phyloP scores from a whole-genome alignment of 2,113 vertebrate genomes.

The Sminthopsis crassicaudata region DNA sequence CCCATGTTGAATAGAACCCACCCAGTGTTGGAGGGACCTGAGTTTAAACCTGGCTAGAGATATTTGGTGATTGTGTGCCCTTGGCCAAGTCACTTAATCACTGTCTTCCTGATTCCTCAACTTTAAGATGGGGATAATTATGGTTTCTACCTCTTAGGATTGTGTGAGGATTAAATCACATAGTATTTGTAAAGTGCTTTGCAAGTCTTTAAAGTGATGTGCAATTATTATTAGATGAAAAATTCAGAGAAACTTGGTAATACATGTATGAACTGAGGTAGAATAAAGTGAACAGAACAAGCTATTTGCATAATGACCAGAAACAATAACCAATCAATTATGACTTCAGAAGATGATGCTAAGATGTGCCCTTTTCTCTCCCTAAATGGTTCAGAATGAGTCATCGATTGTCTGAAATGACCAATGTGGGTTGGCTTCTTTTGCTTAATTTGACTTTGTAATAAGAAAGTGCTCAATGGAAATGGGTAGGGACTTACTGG shows the following conservation, averaged over 20 bases:
- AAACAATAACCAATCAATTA: background rate
- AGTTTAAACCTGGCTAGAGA: background rate
- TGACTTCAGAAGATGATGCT: background rate
- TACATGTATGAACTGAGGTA: background rate
- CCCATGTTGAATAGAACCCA: background rate
- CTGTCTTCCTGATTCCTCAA: background rate
- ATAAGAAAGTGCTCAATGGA: background rate
- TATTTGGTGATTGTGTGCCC: background rate
- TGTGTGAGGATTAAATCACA: background rate
- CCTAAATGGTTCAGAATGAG: background rate
- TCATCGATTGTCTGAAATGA: background rate
- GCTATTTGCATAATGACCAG: background rate
- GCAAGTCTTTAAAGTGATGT: background rate
- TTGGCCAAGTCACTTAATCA: background rate
- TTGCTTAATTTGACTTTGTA: background rate
- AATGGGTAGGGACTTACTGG: background rate
- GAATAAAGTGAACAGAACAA: background rate
- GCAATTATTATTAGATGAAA: background rate
- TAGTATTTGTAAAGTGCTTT: background rate
- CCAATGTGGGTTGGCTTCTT: background rate
- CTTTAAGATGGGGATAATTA: background rate
- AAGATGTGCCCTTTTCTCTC: background rate
- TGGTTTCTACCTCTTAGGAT: background rate
- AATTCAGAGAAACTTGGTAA: background rate
- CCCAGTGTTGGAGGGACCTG: background rate